Evolutionary conservation across 2,888 invertebrate genomes (phyloP).

Genomic region (Melanchra persicariae): DNA sequence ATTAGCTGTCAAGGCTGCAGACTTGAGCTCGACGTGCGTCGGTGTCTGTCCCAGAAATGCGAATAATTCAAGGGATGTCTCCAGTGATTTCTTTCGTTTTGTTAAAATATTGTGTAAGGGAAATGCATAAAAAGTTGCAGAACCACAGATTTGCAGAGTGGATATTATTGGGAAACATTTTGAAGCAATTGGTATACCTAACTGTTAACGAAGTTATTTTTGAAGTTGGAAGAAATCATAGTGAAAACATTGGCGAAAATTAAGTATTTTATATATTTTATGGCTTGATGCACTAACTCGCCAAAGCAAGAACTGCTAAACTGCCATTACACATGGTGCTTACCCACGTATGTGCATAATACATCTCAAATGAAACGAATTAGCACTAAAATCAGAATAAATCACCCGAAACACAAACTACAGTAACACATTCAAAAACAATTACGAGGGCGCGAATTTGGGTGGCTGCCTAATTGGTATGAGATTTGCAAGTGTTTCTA

Average conservation of each 20-base stretch:
- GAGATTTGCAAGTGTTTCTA: slow-evolving; percentile 90
- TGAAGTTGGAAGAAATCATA: neutral
- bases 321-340: neutral
- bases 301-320: neutral
- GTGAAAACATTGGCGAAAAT: neutral
- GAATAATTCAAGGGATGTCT: slow-evolving; percentile 89
- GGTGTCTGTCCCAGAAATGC: slow-evolving; percentile 86
- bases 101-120: slow-evolving; percentile 78
- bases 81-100: slow-evolving; percentile 88
- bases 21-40: slow-evolving; percentile 77
- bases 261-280: neutral
- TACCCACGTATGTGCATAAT: slow-evolving; percentile 38
- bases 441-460: slow-evolving; percentile 89
- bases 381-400: slow-evolving; percentile 78
- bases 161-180: neutral
- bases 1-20: slow-evolving; percentile 90
- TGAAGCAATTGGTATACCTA: neutral
- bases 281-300: neutral
- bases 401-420: slow-evolving; percentile 85
- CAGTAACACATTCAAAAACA: slow-evolving; percentile 88
- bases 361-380: slow-evolving; percentile 53
- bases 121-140: slow-evolving; percentile 60
- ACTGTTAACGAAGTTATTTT: neutral
- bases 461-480: slow-evolving; percentile 90
- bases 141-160: neutral